Evolutionary conservation across 2,797 vertebrate species (phyloP).

Genomic region (Hydrophis major): DNA sequence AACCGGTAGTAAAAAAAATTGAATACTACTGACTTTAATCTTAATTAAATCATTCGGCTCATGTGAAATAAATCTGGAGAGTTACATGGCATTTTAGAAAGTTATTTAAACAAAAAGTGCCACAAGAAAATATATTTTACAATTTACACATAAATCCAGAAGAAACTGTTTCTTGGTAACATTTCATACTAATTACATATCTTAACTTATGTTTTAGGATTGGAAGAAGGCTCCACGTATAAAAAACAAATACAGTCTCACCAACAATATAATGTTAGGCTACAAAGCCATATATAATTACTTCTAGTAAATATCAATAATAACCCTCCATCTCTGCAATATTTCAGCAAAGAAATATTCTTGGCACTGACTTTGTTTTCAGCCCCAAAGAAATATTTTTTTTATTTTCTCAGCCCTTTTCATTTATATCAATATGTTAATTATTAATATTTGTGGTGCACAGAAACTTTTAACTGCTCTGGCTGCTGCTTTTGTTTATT

Average conservation of each 20-base stretch:
- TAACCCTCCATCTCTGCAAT: not conserved
- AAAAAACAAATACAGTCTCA: not conserved
- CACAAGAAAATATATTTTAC: not conserved
- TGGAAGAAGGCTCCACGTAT: not conserved
- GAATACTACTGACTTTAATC: not conserved
- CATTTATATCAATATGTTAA: not conserved
- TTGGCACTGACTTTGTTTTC: not conserved
- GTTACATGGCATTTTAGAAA: not conserved
- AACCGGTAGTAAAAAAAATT: no score
- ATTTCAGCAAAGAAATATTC: not conserved
- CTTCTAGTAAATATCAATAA: not conserved
- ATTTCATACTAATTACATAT: not conserved
- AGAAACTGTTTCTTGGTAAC: not conserved
- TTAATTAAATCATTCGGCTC: slow-evolving; percentile 20
- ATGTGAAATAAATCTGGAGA: not conserved
- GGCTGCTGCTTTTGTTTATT: not conserved
- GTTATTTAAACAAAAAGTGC: not conserved
- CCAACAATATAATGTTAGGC: not conserved
- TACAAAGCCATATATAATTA: not conserved
- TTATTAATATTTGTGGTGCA: not conserved
- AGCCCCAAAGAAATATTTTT: not conserved
- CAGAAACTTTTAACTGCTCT: not conserved
- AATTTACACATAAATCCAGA: not conserved
- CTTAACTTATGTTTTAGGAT: not conserved
- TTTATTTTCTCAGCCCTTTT: not conserved